Percentiles rank a stretch among this genome's conserved stretches.
Evolutionary conservation across 2,113 vertebrate species (phyloP).

Genomic region (Grammomys dolichurus): DNA sequence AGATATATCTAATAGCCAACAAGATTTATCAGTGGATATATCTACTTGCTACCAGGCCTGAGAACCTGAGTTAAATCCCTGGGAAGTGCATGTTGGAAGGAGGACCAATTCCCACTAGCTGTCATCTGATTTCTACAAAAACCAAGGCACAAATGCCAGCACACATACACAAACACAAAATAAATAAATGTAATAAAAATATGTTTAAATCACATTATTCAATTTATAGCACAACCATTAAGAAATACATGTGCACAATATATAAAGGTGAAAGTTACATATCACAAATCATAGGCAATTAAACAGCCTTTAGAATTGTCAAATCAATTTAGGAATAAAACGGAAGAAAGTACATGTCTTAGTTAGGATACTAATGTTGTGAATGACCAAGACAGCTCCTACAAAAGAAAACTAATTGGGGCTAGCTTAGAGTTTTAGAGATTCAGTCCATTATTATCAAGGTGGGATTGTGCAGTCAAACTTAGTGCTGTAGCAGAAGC

Average conservation of each 20-base stretch:
- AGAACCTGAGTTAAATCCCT: no score
- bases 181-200: neutral
- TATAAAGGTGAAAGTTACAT: neutral
- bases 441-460: no score
- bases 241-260: neutral
- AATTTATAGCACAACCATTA: neutral
- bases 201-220: neutral
- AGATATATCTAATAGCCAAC: neutral
- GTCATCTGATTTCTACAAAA: neutral
- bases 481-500: no score
- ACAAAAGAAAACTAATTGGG: no score
- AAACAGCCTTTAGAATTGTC: neutral
- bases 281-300: neutral
- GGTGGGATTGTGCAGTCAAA: no score
- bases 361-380: no score
- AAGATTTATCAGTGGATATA: neutral
- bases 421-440: no score
- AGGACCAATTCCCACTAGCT: neutral
- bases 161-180: neutral
- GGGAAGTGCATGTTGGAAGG: neutral
- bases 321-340: neutral
- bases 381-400: no score
- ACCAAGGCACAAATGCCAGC: neutral
- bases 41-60: fast-evolving
- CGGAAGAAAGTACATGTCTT: no score